Percentiles rank a stretch among this genome's conserved stretches.
phyloP scores from a whole-genome alignment of 2,888 invertebrate species.

The Temnothorax ravouxi region DNA sequence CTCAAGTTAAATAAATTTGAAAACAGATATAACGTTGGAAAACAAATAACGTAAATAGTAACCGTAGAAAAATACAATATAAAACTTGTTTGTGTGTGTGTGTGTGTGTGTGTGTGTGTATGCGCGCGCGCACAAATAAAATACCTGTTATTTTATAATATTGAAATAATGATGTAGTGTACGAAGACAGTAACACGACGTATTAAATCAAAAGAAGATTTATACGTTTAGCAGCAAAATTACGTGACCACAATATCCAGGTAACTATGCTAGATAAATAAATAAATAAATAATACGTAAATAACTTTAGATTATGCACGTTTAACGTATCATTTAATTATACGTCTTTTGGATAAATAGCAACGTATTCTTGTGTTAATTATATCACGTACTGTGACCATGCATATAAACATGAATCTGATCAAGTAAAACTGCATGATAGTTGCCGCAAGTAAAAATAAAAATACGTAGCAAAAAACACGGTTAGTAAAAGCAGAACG shows the following conservation, averaged over 20 bases:
- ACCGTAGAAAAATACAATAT: too few species aligned
- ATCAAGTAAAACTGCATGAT: constrained; percentile 2
- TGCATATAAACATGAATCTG: constrained; percentile 18
- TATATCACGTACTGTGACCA: neutral
- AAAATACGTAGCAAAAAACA: neutral
- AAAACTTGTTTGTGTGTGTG: too few species aligned
- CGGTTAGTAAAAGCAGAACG: constrained; percentile 38
- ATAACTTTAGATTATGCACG: neutral
- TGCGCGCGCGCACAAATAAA: too few species aligned
- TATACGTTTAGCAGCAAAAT: neutral
- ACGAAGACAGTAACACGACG: neutral
- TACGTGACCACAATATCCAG: neutral
- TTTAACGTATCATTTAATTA: neutral
- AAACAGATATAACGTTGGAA: neutral
- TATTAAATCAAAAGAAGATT: neutral
- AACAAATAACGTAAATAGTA: constrained; percentile 49
- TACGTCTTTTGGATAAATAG: neutral
- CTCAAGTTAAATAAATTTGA: constrained; percentile 1
- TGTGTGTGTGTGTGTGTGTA: too few species aligned
- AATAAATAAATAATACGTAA: neutral
- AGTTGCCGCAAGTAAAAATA: neutral
- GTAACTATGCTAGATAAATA: neutral
- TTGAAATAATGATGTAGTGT: neutral
- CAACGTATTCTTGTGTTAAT: neutral
- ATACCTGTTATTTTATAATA: too few species aligned